These are phyloP conservation scores for Morpho achilles DNA, from an alignment of 2,888 invertebrate genomes.

Conservation along the genomic window DNA sequence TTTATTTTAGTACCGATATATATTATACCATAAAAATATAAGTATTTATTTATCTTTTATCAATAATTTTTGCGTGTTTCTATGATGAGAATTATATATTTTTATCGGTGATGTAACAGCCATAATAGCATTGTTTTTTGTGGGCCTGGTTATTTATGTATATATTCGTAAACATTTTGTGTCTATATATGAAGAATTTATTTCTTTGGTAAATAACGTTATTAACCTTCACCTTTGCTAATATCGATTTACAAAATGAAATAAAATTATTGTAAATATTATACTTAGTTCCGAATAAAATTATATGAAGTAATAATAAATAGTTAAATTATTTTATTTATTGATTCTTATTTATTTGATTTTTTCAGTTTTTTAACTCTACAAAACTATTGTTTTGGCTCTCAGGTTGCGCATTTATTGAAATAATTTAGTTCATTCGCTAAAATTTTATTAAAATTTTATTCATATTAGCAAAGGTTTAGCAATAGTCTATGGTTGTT, in stretches of 20 bases:
- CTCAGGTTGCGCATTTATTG: too few relatives aligned
- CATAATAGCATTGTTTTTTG: slow-evolving; percentile 52
- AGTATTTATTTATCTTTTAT: too few relatives aligned
- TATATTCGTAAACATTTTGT: not conserved
- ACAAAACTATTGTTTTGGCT: not conserved
- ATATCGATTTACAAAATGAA: not conserved
- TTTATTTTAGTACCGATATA: not conserved
- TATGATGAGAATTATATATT: slow-evolving; percentile 34
- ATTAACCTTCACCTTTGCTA: slow-evolving; percentile 12
- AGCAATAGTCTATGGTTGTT: slow-evolving; percentile 62
- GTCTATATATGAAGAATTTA: not conserved
- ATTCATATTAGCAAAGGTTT: slow-evolving; percentile 24
- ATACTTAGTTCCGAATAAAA: too few relatives aligned
- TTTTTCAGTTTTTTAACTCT: not conserved
- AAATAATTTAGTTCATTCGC: too few relatives aligned
- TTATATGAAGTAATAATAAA: too few relatives aligned
- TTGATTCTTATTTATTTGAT: not conserved
- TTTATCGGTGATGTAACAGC: slow-evolving; percentile 71
- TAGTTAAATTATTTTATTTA: too few relatives aligned
- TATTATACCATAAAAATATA: too few relatives aligned
- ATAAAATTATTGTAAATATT: too few relatives aligned
- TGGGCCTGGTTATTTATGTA: slow-evolving; percentile 25
- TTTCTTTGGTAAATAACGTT: not conserved
- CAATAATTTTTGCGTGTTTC: slow-evolving; percentile 46
- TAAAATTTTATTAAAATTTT: slow-evolving; percentile 23